phyloP scores from a whole-genome alignment of 1,140 invertebrate species.

The Solenopsis fugax region DNA sequence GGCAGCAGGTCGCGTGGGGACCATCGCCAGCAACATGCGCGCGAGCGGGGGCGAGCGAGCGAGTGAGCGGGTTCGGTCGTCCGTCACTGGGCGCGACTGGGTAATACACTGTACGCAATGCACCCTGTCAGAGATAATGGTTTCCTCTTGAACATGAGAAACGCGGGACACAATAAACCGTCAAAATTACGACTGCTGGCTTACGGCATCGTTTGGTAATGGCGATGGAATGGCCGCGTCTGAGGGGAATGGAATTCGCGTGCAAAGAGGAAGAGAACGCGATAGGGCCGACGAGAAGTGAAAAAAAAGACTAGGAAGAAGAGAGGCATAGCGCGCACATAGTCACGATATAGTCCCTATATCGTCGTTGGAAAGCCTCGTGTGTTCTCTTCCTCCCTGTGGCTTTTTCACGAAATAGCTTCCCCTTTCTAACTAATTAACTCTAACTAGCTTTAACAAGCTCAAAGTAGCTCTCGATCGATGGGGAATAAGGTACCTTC shows the following conservation, averaged over 20 bases:
- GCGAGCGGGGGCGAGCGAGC: slow-evolving; percentile 62
- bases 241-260: slow-evolving; percentile 28
- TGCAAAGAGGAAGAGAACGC: background rate
- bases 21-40: slow-evolving; percentile 56
- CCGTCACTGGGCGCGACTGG: slow-evolving; percentile 81
- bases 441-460: slow-evolving; percentile 6
- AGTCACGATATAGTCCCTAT: slow-evolving; percentile 63
- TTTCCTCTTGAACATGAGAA: slow-evolving; percentile 82
- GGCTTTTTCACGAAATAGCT: background rate
- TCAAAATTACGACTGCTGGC: slow-evolving; percentile 82
- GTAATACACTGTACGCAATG: slow-evolving; percentile 82
- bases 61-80: slow-evolving; percentile 77
- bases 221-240: slow-evolving; percentile 65
- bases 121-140: slow-evolving; percentile 81
- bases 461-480: background rate
- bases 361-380: slow-evolving; percentile 6
- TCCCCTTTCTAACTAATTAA: slow-evolving; percentile 26
- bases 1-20: slow-evolving; percentile 75
- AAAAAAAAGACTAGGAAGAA: slow-evolving; percentile 49
- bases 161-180: slow-evolving; percentile 81
- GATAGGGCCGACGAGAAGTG: background rate
- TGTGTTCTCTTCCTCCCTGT: slow-evolving; percentile 13
- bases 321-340: slow-evolving; percentile 44
- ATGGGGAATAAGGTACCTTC: background rate
- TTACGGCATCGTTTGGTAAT: slow-evolving; percentile 67